phyloP scores from a whole-genome alignment of 2,113 vertebrate genomes.

The Dendrocopos noguchii region DNA sequence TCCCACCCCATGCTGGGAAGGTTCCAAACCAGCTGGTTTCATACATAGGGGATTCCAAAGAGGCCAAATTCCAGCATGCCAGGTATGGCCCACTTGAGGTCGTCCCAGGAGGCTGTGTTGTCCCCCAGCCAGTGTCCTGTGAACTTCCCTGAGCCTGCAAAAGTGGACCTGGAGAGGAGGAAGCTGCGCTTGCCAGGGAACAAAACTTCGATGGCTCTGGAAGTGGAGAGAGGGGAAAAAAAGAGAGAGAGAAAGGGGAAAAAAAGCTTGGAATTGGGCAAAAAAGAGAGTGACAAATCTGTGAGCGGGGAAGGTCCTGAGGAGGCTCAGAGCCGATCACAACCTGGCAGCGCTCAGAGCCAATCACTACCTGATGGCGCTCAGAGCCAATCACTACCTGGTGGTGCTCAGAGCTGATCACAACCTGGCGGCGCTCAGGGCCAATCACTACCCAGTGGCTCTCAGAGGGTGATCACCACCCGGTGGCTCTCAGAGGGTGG shows the following conservation, averaged over 20 bases:
- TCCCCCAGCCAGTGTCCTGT: conserved; percentile 93
- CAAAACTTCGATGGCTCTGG: conserved; percentile 80
- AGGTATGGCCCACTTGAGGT: conserved; percentile 91
- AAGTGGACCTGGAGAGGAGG: conserved; percentile 77
- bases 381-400: too few species aligned
- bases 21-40: background rate
- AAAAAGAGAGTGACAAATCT: background rate
- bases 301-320: background rate
- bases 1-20: too few species aligned
- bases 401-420: too few species aligned
- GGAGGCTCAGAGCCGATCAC: too few species aligned
- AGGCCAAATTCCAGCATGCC: conserved; percentile 92
- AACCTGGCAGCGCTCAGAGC: too few species aligned
- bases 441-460: too few species aligned
- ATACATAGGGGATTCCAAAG: conserved; percentile 88
- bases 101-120: conserved; percentile 90
- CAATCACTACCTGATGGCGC: too few species aligned
- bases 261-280: background rate
- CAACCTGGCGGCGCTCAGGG: too few species aligned
- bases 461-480: too few species aligned
- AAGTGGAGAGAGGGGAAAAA: too few species aligned
- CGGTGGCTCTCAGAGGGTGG: too few species aligned
- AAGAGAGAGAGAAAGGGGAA: background rate
- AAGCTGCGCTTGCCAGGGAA: conserved; percentile 82
- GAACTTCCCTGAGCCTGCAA: conserved; percentile 90